Evolutionary conservation across 2,888 invertebrate genomes (phyloP).

Genomic region (Cephus sareptanus): DNA sequence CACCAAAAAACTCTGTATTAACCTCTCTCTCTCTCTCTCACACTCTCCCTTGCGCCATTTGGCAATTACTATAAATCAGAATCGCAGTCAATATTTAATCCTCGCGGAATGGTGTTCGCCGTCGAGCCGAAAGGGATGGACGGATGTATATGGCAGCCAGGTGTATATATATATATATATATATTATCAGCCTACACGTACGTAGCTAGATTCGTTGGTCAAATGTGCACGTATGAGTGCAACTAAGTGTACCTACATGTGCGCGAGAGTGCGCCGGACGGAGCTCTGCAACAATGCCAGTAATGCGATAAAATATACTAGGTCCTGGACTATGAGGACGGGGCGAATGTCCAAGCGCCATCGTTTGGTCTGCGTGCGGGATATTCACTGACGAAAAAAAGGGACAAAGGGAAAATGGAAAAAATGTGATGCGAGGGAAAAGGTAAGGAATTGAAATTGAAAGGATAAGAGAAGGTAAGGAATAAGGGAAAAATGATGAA

Average conservation of each 20-base stretch:
- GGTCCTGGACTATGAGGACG: slow-evolving; percentile 31
- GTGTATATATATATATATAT: not conserved
- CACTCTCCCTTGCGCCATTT: slow-evolving; percentile 45
- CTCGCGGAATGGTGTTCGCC: slow-evolving; percentile 58
- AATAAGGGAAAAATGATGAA: slow-evolving; percentile 31
- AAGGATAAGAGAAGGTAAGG: not conserved
- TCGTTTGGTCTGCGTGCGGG: too few relatives aligned
- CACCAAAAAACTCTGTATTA: slow-evolving; percentile 13
- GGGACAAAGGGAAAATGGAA: slow-evolving; percentile 20
- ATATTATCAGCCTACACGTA: too few relatives aligned
- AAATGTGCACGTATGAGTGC: too few relatives aligned
- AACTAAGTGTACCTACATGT: slow-evolving; percentile 16
- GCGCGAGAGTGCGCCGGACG: slow-evolving; percentile 31
- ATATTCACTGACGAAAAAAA: too few relatives aligned
- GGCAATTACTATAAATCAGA: slow-evolving; percentile 65
- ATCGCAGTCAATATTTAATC: slow-evolving; percentile 65
- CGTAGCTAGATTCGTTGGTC: too few relatives aligned
- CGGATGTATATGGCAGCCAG: slow-evolving; percentile 13
- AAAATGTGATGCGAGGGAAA: not conserved
- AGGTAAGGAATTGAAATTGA: slow-evolving; percentile 4
- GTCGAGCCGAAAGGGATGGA: slow-evolving; percentile 43
- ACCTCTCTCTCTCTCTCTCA: slow-evolving; percentile 25
- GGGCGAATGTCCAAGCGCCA: slow-evolving; percentile 1
- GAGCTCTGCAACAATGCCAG: slow-evolving; percentile 58
- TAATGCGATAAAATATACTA: slow-evolving; percentile 61